Percentiles rank a stretch among this genome's conserved stretches.
These are phyloP conservation scores for Pristiophorus japonicus DNA, from an alignment of 2,113 vertebrate genomes.

Conservation along the genomic window DNA sequence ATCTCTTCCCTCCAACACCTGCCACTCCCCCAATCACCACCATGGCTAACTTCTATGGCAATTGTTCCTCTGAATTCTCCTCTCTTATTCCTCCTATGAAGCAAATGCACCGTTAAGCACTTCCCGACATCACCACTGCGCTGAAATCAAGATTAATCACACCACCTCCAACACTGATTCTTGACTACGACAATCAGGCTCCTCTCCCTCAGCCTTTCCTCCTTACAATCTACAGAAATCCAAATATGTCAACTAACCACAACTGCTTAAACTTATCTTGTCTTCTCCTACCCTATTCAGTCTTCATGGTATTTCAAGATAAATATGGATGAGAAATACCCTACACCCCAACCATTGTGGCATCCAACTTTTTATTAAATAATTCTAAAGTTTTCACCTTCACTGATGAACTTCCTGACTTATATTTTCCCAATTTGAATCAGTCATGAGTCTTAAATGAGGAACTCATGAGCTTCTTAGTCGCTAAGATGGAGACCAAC, in stretches of 20 bases:
- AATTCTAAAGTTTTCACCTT: neutral
- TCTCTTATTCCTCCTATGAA: neutral
- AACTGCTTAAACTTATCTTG: neutral
- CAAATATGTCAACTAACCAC: neutral
- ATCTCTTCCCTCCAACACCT: neutral
- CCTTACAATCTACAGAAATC: neutral
- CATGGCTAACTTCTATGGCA: neutral
- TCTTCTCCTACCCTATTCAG: neutral
- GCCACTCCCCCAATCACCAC: neutral
- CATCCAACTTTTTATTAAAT: neutral
- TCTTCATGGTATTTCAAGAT: neutral
- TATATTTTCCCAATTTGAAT: too few species aligned
- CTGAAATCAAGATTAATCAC: neutral
- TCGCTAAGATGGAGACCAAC: too few species aligned
- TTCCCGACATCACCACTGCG: neutral
- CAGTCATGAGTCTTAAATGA: too few species aligned
- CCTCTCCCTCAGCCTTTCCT: too few species aligned
- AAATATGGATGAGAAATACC: neutral
- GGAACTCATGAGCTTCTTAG: too few species aligned
- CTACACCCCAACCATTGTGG: neutral
- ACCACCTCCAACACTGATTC: neutral
- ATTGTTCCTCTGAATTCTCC: neutral
- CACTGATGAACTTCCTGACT: neutral
- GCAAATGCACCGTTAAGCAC: too few species aligned
- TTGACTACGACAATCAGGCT: neutral